Evolutionary conservation across 2,888 invertebrate genomes (phyloP).

Genomic region (Suillia variegata): DNA sequence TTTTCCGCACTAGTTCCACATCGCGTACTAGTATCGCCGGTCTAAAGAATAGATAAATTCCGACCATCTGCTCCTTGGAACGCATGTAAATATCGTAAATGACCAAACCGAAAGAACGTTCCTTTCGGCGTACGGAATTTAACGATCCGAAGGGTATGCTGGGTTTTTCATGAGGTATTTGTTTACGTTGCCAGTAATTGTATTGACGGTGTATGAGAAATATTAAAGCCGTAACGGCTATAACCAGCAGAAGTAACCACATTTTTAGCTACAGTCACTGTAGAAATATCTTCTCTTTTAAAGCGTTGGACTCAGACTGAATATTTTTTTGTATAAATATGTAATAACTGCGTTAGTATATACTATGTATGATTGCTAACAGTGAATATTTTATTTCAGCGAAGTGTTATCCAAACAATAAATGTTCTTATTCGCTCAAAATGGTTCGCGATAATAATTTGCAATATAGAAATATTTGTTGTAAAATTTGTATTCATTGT

Average conservation of each 20-base stretch:
- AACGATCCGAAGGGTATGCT: constrained; percentile 69
- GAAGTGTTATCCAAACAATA: too few relatives aligned
- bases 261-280: too few relatives aligned
- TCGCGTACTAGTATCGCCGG: constrained; percentile 70
- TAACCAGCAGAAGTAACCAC: background rate
- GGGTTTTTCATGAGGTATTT: constrained; percentile 65
- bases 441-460: too few relatives aligned
- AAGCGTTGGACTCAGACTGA: too few relatives aligned
- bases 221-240: background rate
- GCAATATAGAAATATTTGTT: too few relatives aligned
- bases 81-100: constrained; percentile 65
- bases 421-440: too few relatives aligned
- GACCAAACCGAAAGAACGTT: constrained; percentile 67
- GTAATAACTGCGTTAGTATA: too few relatives aligned
- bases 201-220: constrained; percentile 24
- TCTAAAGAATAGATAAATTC: constrained; percentile 68
- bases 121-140: constrained; percentile 63
- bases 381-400: too few relatives aligned
- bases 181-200: constrained; percentile 64
- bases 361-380: too few relatives aligned
- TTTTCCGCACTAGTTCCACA: constrained; percentile 66
- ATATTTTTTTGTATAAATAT: too few relatives aligned
- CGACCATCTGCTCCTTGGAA: constrained; percentile 59
- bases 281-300: too few relatives aligned
- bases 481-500: too few relatives aligned